These are phyloP conservation scores for Plebejus melissa DNA, from an alignment of 2,888 invertebrate species.

Conservation along the genomic window DNA sequence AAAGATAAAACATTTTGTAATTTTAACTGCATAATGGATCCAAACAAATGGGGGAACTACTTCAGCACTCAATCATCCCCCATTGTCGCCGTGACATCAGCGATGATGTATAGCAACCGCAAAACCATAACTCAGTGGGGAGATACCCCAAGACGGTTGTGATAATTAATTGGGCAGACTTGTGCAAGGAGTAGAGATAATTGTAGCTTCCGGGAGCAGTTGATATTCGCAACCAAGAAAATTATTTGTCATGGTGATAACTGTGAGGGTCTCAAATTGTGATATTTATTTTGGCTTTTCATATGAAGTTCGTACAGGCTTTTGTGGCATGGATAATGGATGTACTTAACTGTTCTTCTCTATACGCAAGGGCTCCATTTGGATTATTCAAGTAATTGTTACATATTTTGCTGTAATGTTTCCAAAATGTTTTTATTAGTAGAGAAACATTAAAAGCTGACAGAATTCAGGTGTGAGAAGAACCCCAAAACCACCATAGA, in stretches of 20 bases:
- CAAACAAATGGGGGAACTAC: neutral
- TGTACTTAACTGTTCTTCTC: no score
- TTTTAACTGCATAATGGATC: neutral
- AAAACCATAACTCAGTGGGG: neutral
- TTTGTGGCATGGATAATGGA: no score
- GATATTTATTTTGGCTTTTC: no score
- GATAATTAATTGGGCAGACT: conserved; percentile 6
- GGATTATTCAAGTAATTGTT: no score
- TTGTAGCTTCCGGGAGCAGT: neutral
- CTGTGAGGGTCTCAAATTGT: no score
- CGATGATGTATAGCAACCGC: neutral
- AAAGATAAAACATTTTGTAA: conserved; percentile 6
- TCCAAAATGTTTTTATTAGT: no score
- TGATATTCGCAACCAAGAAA: neutral
- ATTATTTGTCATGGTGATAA: neutral
- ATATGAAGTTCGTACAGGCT: no score
- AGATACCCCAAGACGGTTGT: neutral
- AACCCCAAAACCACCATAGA: no score
- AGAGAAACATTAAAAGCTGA: no score
- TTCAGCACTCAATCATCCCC: neutral
- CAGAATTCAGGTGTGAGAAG: no score
- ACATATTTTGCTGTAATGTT: no score
- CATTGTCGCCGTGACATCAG: neutral
- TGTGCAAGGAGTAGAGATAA: neutral
- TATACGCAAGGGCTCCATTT: no score